Conservation (phyloP, 2,888 invertebrate species). For the Troides oblongomaculatus region DNA sequence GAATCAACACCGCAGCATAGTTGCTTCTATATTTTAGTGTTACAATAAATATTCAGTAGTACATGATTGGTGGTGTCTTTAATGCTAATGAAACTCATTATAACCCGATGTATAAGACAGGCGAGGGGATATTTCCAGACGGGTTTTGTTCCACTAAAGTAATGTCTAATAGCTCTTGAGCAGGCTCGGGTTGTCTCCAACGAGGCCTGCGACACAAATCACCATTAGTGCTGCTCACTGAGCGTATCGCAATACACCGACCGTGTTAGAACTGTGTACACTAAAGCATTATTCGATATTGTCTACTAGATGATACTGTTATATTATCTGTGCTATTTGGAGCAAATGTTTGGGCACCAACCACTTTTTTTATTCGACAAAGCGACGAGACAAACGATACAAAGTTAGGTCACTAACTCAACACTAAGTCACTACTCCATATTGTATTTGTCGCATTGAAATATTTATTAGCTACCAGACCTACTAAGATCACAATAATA, state of each 20-base stretch:
- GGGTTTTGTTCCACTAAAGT: background rate
- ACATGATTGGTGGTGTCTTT: too few species aligned
- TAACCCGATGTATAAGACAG: background rate
- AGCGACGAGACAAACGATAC: too few species aligned
- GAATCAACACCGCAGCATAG: too few species aligned
- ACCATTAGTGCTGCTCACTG: constrained; percentile 63
- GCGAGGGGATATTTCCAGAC: background rate
- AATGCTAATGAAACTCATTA: background rate
- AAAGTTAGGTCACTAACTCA: too few species aligned
- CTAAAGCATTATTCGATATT: background rate
- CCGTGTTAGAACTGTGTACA: constrained; percentile 14
- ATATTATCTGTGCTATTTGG: background rate
- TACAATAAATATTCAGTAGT: too few species aligned
- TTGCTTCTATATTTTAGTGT: too few species aligned
- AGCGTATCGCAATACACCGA: constrained; percentile 41
- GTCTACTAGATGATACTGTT: background rate
- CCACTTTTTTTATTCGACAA: too few species aligned
- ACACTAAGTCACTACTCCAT: too few species aligned
- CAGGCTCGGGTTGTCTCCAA: constrained; percentile 60
- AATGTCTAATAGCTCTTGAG: constrained; percentile 3
- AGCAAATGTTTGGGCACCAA: background rate
- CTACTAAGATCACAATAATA: too few species aligned
- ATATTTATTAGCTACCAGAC: too few species aligned
- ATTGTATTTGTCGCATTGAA: too few species aligned
- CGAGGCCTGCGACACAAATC: constrained; percentile 71